phyloP scores from a whole-genome alignment of 1,140 invertebrate species.

The Cephus cinctus region DNA sequence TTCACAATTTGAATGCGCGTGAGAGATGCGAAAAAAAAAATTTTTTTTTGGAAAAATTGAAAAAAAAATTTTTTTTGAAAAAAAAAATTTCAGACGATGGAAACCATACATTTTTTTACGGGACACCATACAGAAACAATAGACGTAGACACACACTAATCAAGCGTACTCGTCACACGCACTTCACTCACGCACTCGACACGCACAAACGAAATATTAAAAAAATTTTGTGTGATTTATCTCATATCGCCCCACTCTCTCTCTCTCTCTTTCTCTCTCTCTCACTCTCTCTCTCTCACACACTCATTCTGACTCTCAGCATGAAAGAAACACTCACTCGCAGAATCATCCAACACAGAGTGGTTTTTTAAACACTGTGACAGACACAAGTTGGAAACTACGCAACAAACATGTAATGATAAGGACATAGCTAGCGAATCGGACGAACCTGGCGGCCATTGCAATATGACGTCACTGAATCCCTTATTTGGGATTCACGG shows the following conservation, averaged over 20 bases:
- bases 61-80: too few relatives aligned
- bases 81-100: too few relatives aligned
- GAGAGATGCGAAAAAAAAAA: too few relatives aligned
- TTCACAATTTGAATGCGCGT: too few relatives aligned
- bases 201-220: conserved; percentile 5
- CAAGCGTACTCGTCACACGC: conserved; percentile 53
- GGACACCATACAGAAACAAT: conserved; percentile 54
- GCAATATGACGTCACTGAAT: not conserved
- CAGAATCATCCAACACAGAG: conserved; percentile 52
- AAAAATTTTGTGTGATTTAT: not conserved
- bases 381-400: conserved; percentile 61
- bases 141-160: conserved; percentile 58
- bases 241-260: not conserved
- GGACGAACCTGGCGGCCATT: not conserved
- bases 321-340: conserved; percentile 50
- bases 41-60: too few relatives aligned
- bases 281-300: conserved; percentile 23
- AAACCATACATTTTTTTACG: not conserved
- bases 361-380: conserved; percentile 56
- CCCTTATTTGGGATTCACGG: not conserved
- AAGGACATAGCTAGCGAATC: conserved; percentile 5
- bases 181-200: conserved; percentile 21
- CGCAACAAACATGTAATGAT: too few relatives aligned
- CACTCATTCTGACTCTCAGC: too few relatives aligned
- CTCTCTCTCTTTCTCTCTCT: conserved; percentile 1